Evolutionary conservation across 2,113 vertebrate genomes (phyloP).

Genomic region (Pseudorasbora parva): DNA sequence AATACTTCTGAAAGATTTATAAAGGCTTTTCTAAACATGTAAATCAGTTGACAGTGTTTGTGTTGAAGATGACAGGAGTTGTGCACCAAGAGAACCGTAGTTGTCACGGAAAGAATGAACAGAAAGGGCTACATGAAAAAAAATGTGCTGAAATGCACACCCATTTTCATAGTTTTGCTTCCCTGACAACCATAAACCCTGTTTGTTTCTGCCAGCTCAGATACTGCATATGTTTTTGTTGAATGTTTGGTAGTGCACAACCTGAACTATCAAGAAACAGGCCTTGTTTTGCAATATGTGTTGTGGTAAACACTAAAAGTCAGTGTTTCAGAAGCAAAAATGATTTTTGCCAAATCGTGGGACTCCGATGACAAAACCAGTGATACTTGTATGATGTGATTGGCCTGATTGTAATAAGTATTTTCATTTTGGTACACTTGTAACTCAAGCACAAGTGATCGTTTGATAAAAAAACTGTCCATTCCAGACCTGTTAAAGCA

Average conservation of each 20-base stretch:
- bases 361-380: neutral
- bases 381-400: neutral
- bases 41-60: constrained; percentile 32
- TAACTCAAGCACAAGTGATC: neutral
- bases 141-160: constrained; percentile 9
- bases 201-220: neutral
- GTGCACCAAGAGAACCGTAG: constrained; percentile 4
- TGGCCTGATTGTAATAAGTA: neutral
- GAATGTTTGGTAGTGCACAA: neutral
- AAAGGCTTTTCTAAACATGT: constrained; percentile 33
- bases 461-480: neutral
- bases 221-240: neutral
- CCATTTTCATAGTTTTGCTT: neutral
- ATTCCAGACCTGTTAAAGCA: constrained; percentile 28
- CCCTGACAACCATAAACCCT: neutral
- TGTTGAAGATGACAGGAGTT: constrained; percentile 15
- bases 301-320: neutral
- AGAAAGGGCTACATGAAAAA: constrained; percentile 31
- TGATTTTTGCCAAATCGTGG: neutral
- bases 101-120: neutral
- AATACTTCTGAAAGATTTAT: constrained; percentile 31
- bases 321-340: neutral
- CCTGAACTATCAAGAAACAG: neutral
- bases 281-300: constrained; percentile 11
- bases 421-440: neutral